Evolutionary conservation across 2,113 vertebrate species (phyloP).

Genomic region (Stigmatopora argus): DNA sequence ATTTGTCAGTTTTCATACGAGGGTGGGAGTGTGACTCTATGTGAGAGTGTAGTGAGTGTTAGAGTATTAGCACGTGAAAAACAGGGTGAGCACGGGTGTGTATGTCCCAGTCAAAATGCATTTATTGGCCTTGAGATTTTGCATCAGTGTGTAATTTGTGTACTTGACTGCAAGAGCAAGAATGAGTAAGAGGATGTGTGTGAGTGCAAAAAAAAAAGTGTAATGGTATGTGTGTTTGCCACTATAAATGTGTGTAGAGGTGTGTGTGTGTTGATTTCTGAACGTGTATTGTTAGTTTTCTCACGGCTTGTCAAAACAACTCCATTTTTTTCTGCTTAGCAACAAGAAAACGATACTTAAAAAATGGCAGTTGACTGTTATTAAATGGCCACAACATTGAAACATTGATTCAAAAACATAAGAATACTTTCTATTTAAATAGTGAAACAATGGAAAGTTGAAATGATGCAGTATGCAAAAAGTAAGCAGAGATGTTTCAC

Average conservation of each 20-base stretch:
- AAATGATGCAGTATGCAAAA: constrained; percentile 1
- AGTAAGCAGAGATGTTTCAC: constrained; percentile 34
- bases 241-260: not conserved
- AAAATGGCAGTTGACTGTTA: not conserved
- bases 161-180: no score
- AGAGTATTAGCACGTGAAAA: not conserved
- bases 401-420: not conserved
- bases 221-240: not conserved
- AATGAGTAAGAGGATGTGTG: no score
- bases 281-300: no score
- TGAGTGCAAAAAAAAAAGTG: no score
- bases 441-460: not conserved
- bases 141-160: no score
- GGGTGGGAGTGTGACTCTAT: not conserved
- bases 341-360: not conserved
- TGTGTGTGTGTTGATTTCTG: not conserved
- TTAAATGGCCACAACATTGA: not conserved
- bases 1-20: not conserved
- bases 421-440: not conserved
- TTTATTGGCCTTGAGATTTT: no score
- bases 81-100: no score
- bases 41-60: not conserved
- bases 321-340: not conserved
- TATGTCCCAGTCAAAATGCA: no score
- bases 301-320: not conserved